Evolutionary conservation across 1,140 invertebrate species (phyloP).

Genomic region (Littorina saxatilis): DNA sequence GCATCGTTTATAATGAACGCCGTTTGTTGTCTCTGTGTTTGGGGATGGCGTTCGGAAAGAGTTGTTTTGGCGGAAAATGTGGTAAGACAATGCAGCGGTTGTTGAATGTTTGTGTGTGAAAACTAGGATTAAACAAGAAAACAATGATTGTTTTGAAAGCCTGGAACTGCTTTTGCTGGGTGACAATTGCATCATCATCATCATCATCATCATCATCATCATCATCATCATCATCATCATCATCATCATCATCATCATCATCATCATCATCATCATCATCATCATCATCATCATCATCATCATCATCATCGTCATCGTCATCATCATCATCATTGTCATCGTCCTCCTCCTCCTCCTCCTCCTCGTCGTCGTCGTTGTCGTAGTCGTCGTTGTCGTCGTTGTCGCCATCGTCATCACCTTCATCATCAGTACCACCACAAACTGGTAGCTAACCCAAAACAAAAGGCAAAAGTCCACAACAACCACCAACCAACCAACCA

Average conservation of each 20-base stretch:
- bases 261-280: constrained; percentile 20
- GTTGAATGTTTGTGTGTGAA: background rate
- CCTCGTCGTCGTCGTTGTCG: too few relatives aligned
- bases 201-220: constrained; percentile 29
- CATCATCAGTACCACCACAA: too few relatives aligned
- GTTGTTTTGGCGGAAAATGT: too few relatives aligned
- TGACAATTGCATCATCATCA: background rate
- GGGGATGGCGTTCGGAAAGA: background rate
- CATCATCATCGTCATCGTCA: background rate
- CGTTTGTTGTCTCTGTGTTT: background rate
- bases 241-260: constrained; percentile 31
- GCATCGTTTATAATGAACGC: too few relatives aligned
- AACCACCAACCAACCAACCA: background rate
- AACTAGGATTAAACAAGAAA: too few relatives aligned
- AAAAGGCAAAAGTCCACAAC: background rate
- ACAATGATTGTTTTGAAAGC: too few relatives aligned
- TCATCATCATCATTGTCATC: background rate
- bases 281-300: constrained; percentile 26
- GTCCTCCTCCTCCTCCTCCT: too few relatives aligned
- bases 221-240: constrained; percentile 26
- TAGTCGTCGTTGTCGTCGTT: too few relatives aligned
- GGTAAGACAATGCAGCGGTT: too few relatives aligned
- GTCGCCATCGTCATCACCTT: too few relatives aligned
- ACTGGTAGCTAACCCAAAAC: background rate
- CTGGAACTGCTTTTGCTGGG: too few relatives aligned